Conservation (phyloP, 2,888 invertebrate genomes). For the Cerastis leucographa region DNA sequence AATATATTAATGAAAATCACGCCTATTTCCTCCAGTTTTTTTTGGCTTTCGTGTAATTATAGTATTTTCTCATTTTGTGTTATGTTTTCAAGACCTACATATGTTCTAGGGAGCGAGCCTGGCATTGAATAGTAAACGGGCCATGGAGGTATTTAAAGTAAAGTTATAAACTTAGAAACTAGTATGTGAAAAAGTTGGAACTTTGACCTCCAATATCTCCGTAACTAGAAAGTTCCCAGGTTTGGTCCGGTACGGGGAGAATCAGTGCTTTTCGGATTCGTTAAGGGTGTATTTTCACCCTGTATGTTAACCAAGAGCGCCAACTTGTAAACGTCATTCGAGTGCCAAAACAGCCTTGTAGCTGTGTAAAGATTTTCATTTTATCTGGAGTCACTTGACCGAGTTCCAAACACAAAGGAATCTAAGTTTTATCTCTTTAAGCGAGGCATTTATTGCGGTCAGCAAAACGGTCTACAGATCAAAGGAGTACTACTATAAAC, state of each 20-base stretch:
- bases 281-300: too few relatives aligned
- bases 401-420: slow-evolving; percentile 83
- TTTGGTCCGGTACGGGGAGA: too few relatives aligned
- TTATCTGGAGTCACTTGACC: slow-evolving; percentile 83
- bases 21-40: neutral
- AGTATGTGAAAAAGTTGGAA: too few relatives aligned
- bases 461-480: slow-evolving; percentile 81
- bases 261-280: too few relatives aligned
- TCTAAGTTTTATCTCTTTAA: slow-evolving; percentile 85
- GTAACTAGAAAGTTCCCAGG: too few relatives aligned
- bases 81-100: neutral
- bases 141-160: too few relatives aligned
- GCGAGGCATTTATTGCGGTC: slow-evolving; percentile 86
- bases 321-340: neutral
- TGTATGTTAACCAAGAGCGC: neutral
- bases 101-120: neutral
- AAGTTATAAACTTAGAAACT: too few relatives aligned
- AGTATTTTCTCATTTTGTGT: neutral
- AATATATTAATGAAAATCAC: neutral
- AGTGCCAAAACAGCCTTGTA: neutral
- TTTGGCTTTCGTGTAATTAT: neutral
- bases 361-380: slow-evolving; percentile 81
- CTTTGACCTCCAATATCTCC: too few relatives aligned
- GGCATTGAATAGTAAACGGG: too few relatives aligned
- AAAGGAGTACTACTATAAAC: slow-evolving; percentile 76